phyloP scores from a whole-genome alignment of 2,113 vertebrate species.

The Thryonomys swinderianus region DNA sequence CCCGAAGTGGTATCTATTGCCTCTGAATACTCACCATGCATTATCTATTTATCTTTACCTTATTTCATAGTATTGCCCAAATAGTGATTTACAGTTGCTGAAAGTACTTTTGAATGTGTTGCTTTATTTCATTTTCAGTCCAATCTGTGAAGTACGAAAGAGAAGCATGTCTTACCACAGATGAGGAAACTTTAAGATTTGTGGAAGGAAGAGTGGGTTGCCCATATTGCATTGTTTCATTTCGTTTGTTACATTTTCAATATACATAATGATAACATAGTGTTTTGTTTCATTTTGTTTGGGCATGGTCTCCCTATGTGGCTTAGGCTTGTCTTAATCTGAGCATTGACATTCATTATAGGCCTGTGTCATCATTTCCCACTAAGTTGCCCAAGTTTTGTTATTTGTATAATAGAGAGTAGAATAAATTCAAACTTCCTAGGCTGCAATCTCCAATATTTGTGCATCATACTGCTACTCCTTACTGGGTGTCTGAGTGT shows the following conservation, averaged over 20 bases:
- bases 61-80: neutral
- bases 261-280: too few species aligned
- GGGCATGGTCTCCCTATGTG: neutral
- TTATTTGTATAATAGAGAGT: neutral
- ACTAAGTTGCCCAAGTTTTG: slow-evolving; percentile 3
- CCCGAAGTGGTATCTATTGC: neutral
- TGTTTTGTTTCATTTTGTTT: neutral
- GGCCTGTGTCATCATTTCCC: neutral
- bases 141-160: neutral
- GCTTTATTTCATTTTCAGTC: slow-evolving; percentile 43
- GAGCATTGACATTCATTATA: neutral
- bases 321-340: neutral
- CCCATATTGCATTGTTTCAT: neutral
- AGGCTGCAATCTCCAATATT: neutral
- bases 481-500: slow-evolving; percentile 21
- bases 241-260: too few species aligned
- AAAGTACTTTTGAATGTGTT: slow-evolving; percentile 54
- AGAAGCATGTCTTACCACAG: slow-evolving; percentile 24
- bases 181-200: slow-evolving; percentile 48
- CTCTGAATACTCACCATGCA: slow-evolving; percentile 8
- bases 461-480: neutral
- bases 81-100: neutral
- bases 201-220: neutral
- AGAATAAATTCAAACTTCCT: neutral
- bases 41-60: slow-evolving; percentile 30